Evolutionary conservation across 2,888 invertebrate genomes (phyloP), one percentile per base, ranked within the genome.

Genomic region (Pristionchus maxplancki): DNA sequence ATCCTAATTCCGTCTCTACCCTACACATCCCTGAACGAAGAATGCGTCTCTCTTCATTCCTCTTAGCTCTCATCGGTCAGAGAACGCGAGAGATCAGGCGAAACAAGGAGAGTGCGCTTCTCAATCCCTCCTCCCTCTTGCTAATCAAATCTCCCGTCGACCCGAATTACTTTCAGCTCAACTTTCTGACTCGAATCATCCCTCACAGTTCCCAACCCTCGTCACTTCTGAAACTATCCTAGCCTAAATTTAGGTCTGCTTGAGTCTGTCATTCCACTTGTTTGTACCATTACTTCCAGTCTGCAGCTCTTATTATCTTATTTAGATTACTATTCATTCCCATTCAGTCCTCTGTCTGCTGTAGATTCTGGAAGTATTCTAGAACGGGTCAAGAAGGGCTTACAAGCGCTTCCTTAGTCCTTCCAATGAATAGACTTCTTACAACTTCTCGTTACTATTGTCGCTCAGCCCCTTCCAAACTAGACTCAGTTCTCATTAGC

Each of bases 131-230:
- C 71, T 37, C 17, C 13, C 37, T 9, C 37, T 9, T 15, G 37
- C 71, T 71, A 71, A 71, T 71, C 71, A 17, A 71, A 71, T 71
- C 71, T 37, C 37, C 13, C n/a, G 58, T 31, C 71, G 37, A 37
- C 71, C 71, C 71, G 71, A 37, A 5, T 71, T 31, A 71, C 71
- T 71, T 71, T 71, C 71, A 71, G 71, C 71, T 71, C 71, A 71
- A 71, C 20, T n/a, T n/a, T n/a, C n/a, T n/a, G n/a, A n/a, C n/a
- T 37, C 71, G 37, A 40, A 20, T 37, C 37, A 37, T 71, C 37
- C 24, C 37, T 17, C 6, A 37, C 34, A 37, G 71, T 71, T 71
- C 71, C 31, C 71, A n/a, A 71, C 1, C 20, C 20, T 9, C 71
- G 37, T 71, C 71, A 71, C 20, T 71, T 71, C 8, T 71, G 28